Evolutionary conservation across 37 sponge, comb jelly and placozoan species (phyloP).

Genomic region (Haliclona indistincta): DNA sequence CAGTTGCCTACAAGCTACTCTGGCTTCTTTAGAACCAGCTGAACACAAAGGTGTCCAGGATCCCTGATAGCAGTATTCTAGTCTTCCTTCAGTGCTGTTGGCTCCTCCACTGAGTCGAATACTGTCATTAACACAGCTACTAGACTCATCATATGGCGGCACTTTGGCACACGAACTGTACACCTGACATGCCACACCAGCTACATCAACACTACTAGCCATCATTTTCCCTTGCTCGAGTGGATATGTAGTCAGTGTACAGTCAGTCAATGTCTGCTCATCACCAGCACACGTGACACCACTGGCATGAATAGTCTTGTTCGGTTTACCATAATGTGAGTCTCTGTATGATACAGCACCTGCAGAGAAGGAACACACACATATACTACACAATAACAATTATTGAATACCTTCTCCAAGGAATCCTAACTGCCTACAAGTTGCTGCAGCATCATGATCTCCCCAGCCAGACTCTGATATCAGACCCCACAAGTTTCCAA

Average conservation of each 20-base stretch:
- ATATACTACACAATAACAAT: background rate
- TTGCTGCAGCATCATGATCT: background rate
- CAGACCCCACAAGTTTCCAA: background rate
- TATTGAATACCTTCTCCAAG: too few species aligned
- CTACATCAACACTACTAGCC: background rate
- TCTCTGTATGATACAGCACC: background rate
- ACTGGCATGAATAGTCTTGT: background rate
- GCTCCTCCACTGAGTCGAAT: background rate
- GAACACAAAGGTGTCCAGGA: background rate
- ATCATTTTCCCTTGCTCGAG: background rate
- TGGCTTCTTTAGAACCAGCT: background rate
- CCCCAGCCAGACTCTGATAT: slow-evolving; percentile 1
- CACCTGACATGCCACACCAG: background rate
- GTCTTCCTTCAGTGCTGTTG: background rate
- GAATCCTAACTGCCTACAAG: too few species aligned
- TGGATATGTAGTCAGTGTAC: background rate
- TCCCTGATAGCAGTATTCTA: slow-evolving; percentile 8
- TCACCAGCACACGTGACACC: background rate
- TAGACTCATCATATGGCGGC: background rate
- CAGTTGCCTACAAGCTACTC: slow-evolving; percentile 6
- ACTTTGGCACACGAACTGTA: background rate
- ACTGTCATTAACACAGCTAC: background rate
- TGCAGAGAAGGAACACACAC: background rate
- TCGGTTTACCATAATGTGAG: slow-evolving; percentile 8
- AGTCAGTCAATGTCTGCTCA: background rate